Evolutionary conservation across 1,140 invertebrate genomes (phyloP).

Genomic region (Protaetia brevitarsis): DNA sequence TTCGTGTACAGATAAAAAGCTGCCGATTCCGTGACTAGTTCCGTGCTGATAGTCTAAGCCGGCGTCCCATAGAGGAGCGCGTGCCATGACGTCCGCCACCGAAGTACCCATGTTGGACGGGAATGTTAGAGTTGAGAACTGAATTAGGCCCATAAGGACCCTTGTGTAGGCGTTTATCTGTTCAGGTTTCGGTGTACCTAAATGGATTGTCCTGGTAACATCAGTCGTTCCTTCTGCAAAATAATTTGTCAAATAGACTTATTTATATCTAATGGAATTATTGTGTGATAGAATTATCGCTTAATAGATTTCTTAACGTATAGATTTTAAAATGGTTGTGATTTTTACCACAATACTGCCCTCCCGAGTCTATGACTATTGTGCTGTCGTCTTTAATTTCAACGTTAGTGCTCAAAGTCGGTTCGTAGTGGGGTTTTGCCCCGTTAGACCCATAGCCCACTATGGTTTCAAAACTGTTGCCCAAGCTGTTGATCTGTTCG

Average conservation of each 20-base stretch:
- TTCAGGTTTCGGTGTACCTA: conserved; percentile 71
- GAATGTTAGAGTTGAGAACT: conserved; percentile 65
- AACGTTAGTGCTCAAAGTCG: conserved; percentile 69
- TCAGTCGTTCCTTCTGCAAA: conserved; percentile 85
- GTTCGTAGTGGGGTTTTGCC: conserved; percentile 88
- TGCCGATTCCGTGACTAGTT: conserved; percentile 87
- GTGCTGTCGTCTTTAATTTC: conserved; percentile 67
- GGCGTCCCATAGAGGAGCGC: conserved; percentile 75
- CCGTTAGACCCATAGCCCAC: conserved; percentile 85
- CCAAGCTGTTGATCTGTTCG: conserved; percentile 66
- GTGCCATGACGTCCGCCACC: conserved; percentile 71
- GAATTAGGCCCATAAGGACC: conserved; percentile 84
- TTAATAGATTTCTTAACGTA: no score
- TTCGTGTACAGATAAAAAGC: conserved; percentile 82
- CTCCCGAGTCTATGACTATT: conserved; percentile 69
- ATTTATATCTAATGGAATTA: no score
- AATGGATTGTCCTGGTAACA: conserved; percentile 88
- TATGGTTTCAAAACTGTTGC: conserved; percentile 82
- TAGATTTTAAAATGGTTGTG: not conserved
- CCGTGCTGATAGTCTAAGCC: conserved; percentile 82
- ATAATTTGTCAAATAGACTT: not conserved
- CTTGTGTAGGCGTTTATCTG: conserved; percentile 83
- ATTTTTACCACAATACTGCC: conserved; percentile 63
- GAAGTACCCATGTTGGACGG: conserved; percentile 63
- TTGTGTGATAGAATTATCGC: no score